These are phyloP conservation scores for Mallateleia sp. DNA, from an alignment of 2,888 invertebrate genomes.

Conservation along the genomic window DNA sequence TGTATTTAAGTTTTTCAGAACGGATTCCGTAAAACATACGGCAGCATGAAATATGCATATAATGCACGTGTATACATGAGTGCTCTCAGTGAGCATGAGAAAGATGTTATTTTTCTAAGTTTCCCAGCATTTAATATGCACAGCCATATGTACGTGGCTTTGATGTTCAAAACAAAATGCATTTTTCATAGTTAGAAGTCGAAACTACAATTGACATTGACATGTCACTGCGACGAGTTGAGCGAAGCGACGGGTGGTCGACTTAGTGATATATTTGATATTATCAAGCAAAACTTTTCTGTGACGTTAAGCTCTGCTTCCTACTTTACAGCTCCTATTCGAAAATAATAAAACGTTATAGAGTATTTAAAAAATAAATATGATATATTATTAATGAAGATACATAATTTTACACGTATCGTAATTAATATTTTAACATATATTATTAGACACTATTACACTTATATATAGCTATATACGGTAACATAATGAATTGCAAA, in stretches of 20 bases:
- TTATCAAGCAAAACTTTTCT: conserved; percentile 12
- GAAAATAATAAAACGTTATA: not conserved
- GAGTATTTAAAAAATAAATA: too few species aligned
- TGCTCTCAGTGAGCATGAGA: not conserved
- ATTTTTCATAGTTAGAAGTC: not conserved
- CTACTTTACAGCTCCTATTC: not conserved
- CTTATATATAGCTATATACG: too few species aligned
- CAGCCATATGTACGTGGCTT: not conserved
- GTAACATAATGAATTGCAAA: too few species aligned
- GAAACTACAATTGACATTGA: not conserved
- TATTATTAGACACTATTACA: too few species aligned
- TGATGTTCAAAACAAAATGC: not conserved
- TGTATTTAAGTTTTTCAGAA: too few species aligned
- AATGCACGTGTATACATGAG: not conserved
- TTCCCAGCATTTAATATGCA: not conserved
- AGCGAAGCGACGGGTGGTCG: conserved; percentile 22
- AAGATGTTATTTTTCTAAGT: not conserved
- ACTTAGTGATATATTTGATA: not conserved
- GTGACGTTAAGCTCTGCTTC: not conserved
- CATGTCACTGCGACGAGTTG: conserved; percentile 1
- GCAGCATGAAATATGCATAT: too few species aligned
- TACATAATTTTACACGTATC: too few species aligned
- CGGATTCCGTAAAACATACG: too few species aligned
- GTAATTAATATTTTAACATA: too few species aligned
- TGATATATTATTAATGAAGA: too few species aligned